Conservation (phyloP, 2,113 vertebrate genomes). For the Sardina pilchardus region DNA sequence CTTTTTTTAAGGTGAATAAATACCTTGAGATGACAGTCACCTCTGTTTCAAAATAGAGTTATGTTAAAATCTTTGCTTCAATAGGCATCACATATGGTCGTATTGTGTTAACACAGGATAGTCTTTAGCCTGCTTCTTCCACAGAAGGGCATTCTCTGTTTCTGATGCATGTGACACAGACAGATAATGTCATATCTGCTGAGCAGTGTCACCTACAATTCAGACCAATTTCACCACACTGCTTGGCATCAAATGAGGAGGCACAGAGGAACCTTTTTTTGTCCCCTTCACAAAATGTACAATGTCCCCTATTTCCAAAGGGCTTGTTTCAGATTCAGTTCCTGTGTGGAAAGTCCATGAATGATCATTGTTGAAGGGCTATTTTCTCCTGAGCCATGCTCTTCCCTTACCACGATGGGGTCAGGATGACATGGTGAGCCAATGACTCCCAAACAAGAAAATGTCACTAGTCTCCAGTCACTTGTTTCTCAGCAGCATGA, state of each 20-base stretch:
- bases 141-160: not conserved
- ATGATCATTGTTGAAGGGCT: not conserved
- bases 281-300: not conserved
- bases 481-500: slow-evolving; percentile 8
- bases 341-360: not conserved
- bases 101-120: not conserved
- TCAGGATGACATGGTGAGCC: slow-evolving; percentile 12
- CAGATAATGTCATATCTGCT: not conserved
- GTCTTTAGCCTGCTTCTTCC: not conserved
- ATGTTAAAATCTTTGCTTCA: not conserved
- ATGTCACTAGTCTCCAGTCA: not conserved
- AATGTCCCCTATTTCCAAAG: not conserved
- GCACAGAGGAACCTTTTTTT: not conserved
- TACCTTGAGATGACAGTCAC: not conserved
- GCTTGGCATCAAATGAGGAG: not conserved
- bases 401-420: not conserved
- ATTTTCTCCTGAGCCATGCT: not conserved
- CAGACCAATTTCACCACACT: slow-evolving; percentile 5
- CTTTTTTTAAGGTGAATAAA: not conserved
- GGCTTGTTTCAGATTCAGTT: not conserved
- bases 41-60: not conserved
- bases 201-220: not conserved
- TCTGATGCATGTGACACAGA: not conserved
- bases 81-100: not conserved
- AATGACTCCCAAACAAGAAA: slow-evolving; percentile 4